Evolutionary conservation across 2,888 invertebrate species (phyloP).

Genomic region (Eulithis testata): DNA sequence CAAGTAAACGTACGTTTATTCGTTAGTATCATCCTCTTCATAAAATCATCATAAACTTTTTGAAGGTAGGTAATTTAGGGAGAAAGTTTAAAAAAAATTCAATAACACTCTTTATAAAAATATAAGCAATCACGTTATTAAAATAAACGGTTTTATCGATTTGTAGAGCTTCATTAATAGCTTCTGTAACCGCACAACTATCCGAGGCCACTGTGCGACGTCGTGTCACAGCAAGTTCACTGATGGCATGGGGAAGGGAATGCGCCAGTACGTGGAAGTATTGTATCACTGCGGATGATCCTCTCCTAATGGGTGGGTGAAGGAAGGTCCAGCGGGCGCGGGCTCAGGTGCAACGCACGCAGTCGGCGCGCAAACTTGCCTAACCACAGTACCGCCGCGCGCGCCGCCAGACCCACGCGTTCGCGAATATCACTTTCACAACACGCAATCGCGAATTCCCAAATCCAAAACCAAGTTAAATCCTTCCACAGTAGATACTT

Average conservation of each 20-base stretch:
- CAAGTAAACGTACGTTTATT: not conserved
- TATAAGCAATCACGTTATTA: not conserved
- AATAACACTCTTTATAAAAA: not conserved
- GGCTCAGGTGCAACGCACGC: constrained; percentile 75
- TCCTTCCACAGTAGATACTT: constrained; percentile 60
- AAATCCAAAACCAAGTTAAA: constrained; percentile 55
- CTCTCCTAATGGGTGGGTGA: constrained; percentile 45
- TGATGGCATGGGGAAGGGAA: constrained; percentile 39
- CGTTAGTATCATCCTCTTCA: too few relatives aligned
- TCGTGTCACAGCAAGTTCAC: constrained; percentile 25
- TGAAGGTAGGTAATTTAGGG: not conserved
- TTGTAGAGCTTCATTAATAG: constrained; percentile 14
- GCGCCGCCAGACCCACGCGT: constrained; percentile 76
- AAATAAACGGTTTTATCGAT: not conserved
- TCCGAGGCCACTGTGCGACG: constrained; percentile 5
- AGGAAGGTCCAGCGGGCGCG: constrained; percentile 53
- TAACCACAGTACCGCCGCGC: constrained; percentile 72
- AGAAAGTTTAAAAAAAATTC: not conserved
- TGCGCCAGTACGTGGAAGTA: constrained; percentile 40
- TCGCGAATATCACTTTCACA: constrained; percentile 70
- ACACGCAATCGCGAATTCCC: constrained; percentile 56
- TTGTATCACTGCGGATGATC: constrained; percentile 30
- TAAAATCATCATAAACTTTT: not conserved
- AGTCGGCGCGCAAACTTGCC: constrained; percentile 42
- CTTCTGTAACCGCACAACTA: constrained; percentile 4